Base-by-base conservation (phyloP, 2,888 invertebrate species). In the Graphium colonna region DNA sequence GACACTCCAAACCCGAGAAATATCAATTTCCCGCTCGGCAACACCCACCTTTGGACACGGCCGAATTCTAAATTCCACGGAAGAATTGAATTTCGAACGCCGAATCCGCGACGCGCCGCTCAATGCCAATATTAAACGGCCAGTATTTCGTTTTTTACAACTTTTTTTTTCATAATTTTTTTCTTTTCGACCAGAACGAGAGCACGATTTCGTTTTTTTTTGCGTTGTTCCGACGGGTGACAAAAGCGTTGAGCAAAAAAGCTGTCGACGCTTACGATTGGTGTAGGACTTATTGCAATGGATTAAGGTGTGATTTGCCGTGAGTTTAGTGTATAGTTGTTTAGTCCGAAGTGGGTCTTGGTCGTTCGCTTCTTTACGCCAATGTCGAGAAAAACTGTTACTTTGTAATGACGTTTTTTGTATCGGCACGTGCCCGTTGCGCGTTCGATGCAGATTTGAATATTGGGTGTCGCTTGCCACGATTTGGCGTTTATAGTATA, bases 121-220 rank as follows among this genome's bases (percentile, higher is more conserved):
- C 86, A 88, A 86, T 88, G 88, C 81, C 84, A 84, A 82, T 78
- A 84, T 79, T 78, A 82, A 81, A 81, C 79, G 80, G 71, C 61
- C 13, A n/a, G 21, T 21, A 21, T 21, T 21, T 21, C 21, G 21
- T 21, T 21, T 12, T 12, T 36, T 10, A n/a, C n/a, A n/a, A 12
- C 12, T 36, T 36, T 36, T 36, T 13, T 36, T n/a, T 36, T 36
- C n/a, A 9, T 33, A 3, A 33, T 79, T 82, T 84, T 79, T 65
- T 66, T 36, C 21, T 13, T 71, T 71, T 64, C 12, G 36, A 1
- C 36, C 36, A n/a, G 36, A 9, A n/a, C 67, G 61, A 60, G 63
- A 69, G 66, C 89, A 88, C 88, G 89, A 87, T 87, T 85, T 86
- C 83, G 74, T 82, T 87, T 86, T 86, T 82, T 77, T 71, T 65